phyloP scores from a whole-genome alignment of 2,888 invertebrate genomes.

The Pyrrhia umbra region DNA sequence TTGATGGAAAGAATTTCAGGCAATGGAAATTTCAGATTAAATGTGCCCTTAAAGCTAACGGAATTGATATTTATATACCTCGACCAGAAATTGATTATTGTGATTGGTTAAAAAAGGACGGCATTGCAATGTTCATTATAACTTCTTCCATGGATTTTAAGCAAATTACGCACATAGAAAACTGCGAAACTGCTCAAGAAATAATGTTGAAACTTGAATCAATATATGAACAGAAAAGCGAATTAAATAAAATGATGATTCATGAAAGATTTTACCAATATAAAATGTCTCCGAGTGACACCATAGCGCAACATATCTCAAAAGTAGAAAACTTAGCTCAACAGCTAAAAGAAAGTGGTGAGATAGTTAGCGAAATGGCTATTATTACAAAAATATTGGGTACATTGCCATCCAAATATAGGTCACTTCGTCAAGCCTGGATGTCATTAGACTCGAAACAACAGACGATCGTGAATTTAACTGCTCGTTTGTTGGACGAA shows the following conservation, averaged over 20 bases:
- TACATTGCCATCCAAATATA: constrained; percentile 5
- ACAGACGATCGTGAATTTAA: background rate
- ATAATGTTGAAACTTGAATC: background rate
- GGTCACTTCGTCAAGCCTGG: background rate
- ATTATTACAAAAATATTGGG: background rate
- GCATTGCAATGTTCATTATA: constrained; percentile 1
- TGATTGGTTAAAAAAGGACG: constrained; percentile 2
- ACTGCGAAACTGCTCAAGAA: background rate
- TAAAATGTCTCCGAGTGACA: background rate
- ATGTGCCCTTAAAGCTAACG: background rate
- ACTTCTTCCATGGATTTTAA: background rate
- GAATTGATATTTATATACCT: background rate
- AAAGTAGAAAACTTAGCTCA: constrained; percentile 2
- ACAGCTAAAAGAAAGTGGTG: constrained; percentile 2
- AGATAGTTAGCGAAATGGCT: background rate
- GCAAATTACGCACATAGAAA: constrained; percentile 5
- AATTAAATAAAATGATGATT: background rate
- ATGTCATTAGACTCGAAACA: background rate
- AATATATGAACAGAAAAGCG: constrained; percentile 7
- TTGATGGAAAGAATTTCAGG: background rate
- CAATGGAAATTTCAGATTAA: background rate
- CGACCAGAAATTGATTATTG: background rate
- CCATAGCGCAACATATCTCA: background rate
- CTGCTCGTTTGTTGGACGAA: background rate
- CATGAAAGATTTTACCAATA: constrained; percentile 6